Evolutionary conservation across 2,113 vertebrate genomes (phyloP).

Genomic region (Zosterops lateralis): DNA sequence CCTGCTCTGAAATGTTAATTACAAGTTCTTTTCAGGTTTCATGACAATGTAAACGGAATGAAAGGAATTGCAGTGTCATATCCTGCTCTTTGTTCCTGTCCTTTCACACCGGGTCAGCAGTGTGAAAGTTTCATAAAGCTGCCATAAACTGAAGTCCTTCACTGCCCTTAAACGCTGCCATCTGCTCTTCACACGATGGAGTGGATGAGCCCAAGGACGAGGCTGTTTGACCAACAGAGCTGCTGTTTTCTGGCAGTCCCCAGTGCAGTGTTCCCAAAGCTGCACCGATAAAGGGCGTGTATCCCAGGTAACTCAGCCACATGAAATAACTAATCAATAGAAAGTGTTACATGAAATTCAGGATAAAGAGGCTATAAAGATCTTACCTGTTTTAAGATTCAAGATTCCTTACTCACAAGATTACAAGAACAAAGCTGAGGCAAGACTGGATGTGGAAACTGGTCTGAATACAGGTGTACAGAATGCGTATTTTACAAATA

Average conservation of each 20-base stretch:
- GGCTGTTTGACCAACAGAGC: not conserved
- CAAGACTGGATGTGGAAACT: not conserved
- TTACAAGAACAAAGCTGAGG: not conserved
- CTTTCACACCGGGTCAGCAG: constrained; percentile 5
- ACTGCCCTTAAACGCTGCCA: not conserved
- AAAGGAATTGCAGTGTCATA: constrained; percentile 46
- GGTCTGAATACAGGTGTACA: not conserved
- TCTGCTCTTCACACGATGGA: not conserved
- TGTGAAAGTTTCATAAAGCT: constrained; percentile 32
- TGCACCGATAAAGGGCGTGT: not conserved
- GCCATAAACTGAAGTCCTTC: not conserved
- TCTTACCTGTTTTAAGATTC: not conserved
- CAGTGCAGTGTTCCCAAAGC: not conserved
- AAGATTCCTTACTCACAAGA: not conserved
- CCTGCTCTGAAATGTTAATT: constrained; percentile 13
- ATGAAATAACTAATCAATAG: not conserved
- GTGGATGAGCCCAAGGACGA: not conserved
- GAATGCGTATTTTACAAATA: not conserved
- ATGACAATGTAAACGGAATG: not conserved
- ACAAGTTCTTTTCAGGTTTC: not conserved
- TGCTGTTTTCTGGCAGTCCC: not conserved
- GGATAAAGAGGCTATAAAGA: not conserved
- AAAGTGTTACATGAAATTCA: not conserved
- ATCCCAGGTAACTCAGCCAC: not conserved
- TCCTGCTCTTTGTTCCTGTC: constrained; percentile 44